These are phyloP conservation scores for Pangasius macronema DNA, from an alignment of 2,797 vertebrate species.

Conservation along the genomic window DNA sequence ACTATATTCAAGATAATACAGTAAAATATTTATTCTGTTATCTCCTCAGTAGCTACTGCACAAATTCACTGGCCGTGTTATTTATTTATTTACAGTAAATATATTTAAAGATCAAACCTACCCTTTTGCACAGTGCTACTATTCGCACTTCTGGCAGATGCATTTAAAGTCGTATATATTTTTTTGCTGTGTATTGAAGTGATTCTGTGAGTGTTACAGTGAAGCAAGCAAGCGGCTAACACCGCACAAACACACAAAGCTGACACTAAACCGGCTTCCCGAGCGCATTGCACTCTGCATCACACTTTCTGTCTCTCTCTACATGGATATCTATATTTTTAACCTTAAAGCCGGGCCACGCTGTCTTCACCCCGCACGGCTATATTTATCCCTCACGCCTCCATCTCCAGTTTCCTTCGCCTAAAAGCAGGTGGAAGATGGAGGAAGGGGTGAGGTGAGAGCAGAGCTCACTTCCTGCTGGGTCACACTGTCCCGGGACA, in stretches of 20 bases:
- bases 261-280: not conserved
- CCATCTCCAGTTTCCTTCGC: constrained; percentile 74
- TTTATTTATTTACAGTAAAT: too few species aligned
- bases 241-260: too few species aligned
- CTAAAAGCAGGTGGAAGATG: constrained; percentile 72
- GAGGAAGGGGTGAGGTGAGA: constrained; percentile 44
- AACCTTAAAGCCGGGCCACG: constrained; percentile 75
- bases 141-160: too few species aligned
- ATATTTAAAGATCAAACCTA: too few species aligned
- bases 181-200: not conserved
- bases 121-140: too few species aligned
- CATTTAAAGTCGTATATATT: too few species aligned
- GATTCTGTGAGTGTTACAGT: not conserved
- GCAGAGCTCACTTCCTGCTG: constrained; percentile 21
- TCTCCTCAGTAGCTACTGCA: too few species aligned
- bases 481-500: constrained; percentile 35
- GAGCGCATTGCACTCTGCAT: not conserved
- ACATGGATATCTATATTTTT: constrained; percentile 77
- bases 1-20: not conserved
- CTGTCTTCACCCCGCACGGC: constrained; percentile 64
- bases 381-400: constrained; percentile 49
- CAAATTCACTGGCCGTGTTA: too few species aligned
- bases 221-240: not conserved
- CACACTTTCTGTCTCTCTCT: constrained; percentile 64
- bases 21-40: too few species aligned